A percentile compares a stretch with the other conserved stretches of the same genome.
phyloP scores from a whole-genome alignment of 2,797 vertebrate species.

The Typhlichthys subterraneus region DNA sequence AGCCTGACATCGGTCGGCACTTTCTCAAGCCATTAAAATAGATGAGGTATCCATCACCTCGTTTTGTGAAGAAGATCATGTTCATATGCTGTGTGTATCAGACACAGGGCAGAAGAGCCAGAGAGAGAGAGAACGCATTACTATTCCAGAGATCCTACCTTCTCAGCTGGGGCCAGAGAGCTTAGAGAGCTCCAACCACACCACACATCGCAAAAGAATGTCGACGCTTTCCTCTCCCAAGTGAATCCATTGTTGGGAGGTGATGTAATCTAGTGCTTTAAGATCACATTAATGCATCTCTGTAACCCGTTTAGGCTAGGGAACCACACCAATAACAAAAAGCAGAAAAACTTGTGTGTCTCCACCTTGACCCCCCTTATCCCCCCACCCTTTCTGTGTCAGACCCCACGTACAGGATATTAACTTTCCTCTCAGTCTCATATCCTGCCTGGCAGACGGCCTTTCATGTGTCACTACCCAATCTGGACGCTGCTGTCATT shows the following conservation, averaged over 20 bases:
- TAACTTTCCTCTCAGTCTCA: slow-evolving; percentile 72
- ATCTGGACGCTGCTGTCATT: slow-evolving; percentile 62
- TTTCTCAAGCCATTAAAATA: slow-evolving; percentile 74
- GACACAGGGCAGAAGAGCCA: slow-evolving; percentile 13
- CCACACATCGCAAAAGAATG: slow-evolving; percentile 63
- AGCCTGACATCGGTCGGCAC: slow-evolving; percentile 61
- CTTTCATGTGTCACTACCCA: slow-evolving; percentile 72
- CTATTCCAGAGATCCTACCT: slow-evolving; percentile 53
- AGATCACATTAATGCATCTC: slow-evolving; percentile 65
- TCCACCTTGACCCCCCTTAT: slow-evolving; percentile 24
- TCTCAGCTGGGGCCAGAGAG: slow-evolving; percentile 53
- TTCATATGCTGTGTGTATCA: slow-evolving; percentile 37
- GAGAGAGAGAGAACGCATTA: slow-evolving; percentile 41
- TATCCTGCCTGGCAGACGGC: slow-evolving; percentile 68
- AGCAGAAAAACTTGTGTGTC: slow-evolving; percentile 50
- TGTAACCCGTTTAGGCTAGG: slow-evolving; percentile 50
- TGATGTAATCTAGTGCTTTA: slow-evolving; percentile 74
- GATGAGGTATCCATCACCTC: slow-evolving; percentile 63
- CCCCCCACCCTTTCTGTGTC: slow-evolving; percentile 26
- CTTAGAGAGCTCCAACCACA: slow-evolving; percentile 54
- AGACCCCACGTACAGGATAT: slow-evolving; percentile 66
- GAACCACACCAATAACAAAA: slow-evolving; percentile 49
- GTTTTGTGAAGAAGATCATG: slow-evolving; percentile 35
- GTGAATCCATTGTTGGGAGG: slow-evolving; percentile 65
- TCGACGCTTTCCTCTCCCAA: slow-evolving; percentile 55